A percentile compares a stretch with the other conserved stretches of the same genome.
These are phyloP conservation scores for Apostichopus leukothele DNA, from an alignment of 53 echinoderm and acorn worm species.

Conservation along the genomic window DNA sequence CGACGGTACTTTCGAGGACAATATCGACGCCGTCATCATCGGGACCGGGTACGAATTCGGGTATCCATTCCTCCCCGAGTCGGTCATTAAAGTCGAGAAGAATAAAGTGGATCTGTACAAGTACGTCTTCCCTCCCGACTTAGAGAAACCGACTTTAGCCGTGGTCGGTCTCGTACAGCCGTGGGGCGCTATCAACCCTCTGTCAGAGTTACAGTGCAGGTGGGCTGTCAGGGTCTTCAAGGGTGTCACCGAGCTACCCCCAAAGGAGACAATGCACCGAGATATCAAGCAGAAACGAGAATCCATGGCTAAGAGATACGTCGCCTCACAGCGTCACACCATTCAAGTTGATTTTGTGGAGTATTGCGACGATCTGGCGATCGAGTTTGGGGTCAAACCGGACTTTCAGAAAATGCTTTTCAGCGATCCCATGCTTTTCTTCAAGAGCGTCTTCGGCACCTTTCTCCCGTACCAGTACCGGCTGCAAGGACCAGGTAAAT, in stretches of 20 bases:
- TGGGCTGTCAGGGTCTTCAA: conserved; percentile 85
- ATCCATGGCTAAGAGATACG: conserved; percentile 57
- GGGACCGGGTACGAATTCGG: conserved; percentile 78
- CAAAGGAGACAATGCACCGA: conserved; percentile 50
- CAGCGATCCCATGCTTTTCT: conserved; percentile 63
- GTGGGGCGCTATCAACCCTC: conserved; percentile 66
- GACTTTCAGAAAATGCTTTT: conserved; percentile 64
- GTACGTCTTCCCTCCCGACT: conserved; percentile 72
- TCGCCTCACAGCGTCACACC: conserved; percentile 62
- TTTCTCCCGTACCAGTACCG: conserved; percentile 80
- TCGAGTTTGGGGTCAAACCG: conserved; percentile 72
- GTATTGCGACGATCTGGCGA: conserved; percentile 73
- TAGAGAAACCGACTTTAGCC: conserved; percentile 69
- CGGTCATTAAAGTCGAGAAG: conserved; percentile 58
- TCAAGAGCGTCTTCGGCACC: conserved; percentile 67
- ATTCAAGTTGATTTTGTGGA: conserved; percentile 62
- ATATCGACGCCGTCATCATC: conserved; percentile 78
- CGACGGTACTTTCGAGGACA: conserved; percentile 77
- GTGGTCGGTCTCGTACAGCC: conserved; percentile 69
- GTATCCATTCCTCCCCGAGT: conserved; percentile 80
- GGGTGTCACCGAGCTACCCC: conserved; percentile 62
- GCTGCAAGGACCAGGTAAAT: conserved; percentile 80
- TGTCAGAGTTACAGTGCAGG: conserved; percentile 79
- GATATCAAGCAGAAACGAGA: conserved; percentile 57
- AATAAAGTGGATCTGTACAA: conserved; percentile 71